Conservation (phyloP, 2,888 invertebrate genomes). For the Aleiodes leptofemur region DNA sequence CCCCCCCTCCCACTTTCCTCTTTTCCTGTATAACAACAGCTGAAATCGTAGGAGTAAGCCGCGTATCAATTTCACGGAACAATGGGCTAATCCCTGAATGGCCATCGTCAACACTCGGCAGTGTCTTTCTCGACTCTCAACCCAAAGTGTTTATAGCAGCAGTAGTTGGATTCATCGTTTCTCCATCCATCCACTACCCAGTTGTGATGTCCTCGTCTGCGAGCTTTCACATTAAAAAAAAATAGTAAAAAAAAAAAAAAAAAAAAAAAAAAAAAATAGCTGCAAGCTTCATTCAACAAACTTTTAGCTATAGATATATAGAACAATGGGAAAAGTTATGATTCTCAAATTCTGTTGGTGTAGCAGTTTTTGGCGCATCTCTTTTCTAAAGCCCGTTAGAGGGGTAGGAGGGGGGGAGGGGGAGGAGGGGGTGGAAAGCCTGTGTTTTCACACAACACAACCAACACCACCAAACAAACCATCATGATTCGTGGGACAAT, state of each 20-base stretch:
- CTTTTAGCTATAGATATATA: conserved; percentile 1
- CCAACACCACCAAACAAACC: conserved; percentile 27
- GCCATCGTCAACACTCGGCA: conserved; percentile 28
- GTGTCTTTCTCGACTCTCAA: conserved; percentile 18
- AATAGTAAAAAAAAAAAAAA: neutral
- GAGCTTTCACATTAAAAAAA: neutral
- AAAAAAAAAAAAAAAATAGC: neutral
- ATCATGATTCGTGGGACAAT: conserved; percentile 69
- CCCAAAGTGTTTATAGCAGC: neutral
- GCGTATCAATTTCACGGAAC: conserved; percentile 56
- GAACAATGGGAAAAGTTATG: conserved; percentile 20
- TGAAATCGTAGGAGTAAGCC: conserved; percentile 45
- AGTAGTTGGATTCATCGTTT: neutral
- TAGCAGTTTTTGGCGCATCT: conserved; percentile 25
- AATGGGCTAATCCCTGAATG: conserved; percentile 37
- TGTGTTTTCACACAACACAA: conserved; percentile 40
- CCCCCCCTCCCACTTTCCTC: neutral
- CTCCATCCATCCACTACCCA: conserved; percentile 8
- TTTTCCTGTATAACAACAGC: conserved; percentile 15
- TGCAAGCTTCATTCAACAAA: conserved; percentile 12
- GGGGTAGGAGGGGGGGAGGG: too few relatives aligned
- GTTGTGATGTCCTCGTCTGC: conserved; percentile 1
- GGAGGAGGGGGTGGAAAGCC: too few relatives aligned
- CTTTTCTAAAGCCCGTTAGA: neutral
- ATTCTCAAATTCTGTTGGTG: too few relatives aligned